Base-by-base conservation (phyloP, 2,888 invertebrate species). In the Sinhomidia bicolor region DNA sequence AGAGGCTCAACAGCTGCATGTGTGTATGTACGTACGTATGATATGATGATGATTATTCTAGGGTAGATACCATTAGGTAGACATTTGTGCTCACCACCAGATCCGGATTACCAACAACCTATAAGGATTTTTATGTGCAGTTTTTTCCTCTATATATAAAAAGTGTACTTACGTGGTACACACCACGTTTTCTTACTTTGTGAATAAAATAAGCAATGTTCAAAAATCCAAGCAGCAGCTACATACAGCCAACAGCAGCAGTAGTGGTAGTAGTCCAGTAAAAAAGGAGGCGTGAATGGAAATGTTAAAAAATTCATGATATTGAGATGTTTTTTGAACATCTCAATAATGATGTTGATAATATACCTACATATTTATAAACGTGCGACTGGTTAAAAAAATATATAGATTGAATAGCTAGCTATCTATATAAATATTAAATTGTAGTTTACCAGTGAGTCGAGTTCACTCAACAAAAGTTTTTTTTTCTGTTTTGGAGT, bases 251-350 rank as follows among this genome's bases (percentile, higher is more conserved):
- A n/a, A n/a, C 74, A 14, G 47, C 26, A 51, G 68, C 41, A 41
- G 65, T 1, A 65, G 85, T 60, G 14, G 23, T 17, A 17, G 76
- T 0, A 65, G 85, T 79, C 54, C 36, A 79, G 57, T 41, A 74
- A 78, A 89, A 68, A 76, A 87, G 86, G 79, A 89, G 89, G 89
- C 89, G 89, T 89, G 85, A 87, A 84, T 76, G 80, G 65, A 85
- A 85, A 89, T 78, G 68, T 83, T 90, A 54, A 90, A 90, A 89
- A 90, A 91, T 91, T 87, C 91, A 91, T 90, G 91, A 74, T 87
- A 90, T 90, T 89, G 88, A 88, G 86, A 90, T 88, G 88, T 79
- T 88, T 79, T 88, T 78, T 5, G 60, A 62, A 84, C 74, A 54
- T 62, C 84, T 81, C 80, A 68, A 85, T 85, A 81, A 85, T 89